phyloP scores from a whole-genome alignment of 2,797 vertebrate species.

The Intellagama lesueurii region DNA sequence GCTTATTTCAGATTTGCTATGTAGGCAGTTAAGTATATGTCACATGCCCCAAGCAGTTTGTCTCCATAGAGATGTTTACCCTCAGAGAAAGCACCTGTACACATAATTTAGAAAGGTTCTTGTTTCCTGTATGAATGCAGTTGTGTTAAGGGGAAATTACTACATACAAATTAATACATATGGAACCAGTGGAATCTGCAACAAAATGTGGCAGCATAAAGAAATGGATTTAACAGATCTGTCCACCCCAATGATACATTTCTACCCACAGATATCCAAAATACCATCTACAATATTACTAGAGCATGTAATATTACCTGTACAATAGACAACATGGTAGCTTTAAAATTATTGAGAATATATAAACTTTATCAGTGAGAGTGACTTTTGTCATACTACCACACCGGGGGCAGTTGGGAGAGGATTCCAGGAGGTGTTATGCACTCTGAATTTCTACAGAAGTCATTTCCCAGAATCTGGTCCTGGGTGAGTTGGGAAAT shows the following conservation, averaged over 20 bases:
- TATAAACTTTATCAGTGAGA: neutral
- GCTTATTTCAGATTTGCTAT: constrained; percentile 24
- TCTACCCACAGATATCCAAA: too few species aligned
- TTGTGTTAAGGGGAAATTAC: neutral
- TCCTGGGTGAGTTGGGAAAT: constrained; percentile 44
- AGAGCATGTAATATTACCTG: neutral
- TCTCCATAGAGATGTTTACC: constrained; percentile 34
- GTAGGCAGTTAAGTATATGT: neutral
- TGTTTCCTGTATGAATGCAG: constrained; percentile 15
- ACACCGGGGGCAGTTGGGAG: neutral
- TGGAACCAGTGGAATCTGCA: neutral
- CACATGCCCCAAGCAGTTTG: neutral
- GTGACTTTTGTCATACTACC: constrained; percentile 31
- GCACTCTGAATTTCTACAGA: constrained; percentile 2
- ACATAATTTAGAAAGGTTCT: constrained; percentile 10
- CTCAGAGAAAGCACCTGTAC: constrained; percentile 16
- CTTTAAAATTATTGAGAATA: neutral
- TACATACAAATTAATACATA: neutral
- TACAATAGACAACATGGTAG: too few species aligned
- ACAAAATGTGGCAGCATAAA: neutral
- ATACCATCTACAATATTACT: neutral
- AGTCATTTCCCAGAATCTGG: constrained; percentile 25
- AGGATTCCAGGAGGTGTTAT: constrained; percentile 45
- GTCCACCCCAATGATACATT: neutral
- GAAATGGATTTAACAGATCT: neutral